Percentiles rank a stretch among this genome's conserved stretches.
These are phyloP conservation scores for Psettodes erumei DNA, from an alignment of 2,113 vertebrate species.

Conservation along the genomic window DNA sequence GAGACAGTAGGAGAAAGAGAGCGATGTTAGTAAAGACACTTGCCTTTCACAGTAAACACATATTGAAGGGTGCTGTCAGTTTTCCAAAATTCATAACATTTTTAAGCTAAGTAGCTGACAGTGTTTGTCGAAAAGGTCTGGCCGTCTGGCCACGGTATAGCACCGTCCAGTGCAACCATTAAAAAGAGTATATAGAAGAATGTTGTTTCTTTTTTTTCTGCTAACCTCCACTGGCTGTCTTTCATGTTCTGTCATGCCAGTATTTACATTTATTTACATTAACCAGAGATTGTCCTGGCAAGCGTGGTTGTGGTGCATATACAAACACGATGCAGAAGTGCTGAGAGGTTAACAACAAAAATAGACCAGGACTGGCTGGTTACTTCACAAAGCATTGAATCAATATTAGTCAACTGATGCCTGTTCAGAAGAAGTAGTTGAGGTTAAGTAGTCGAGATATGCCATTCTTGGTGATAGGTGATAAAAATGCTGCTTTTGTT, in stretches of 20 bases:
- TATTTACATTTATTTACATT: too few relatives aligned
- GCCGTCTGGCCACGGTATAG: not conserved
- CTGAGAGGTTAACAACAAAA: not conserved
- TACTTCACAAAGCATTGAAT: not conserved
- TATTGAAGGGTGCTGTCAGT: conserved; percentile 8
- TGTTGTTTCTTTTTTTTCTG: not conserved
- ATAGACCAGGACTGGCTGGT: not conserved
- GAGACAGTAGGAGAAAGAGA: not conserved
- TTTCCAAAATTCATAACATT: conserved; percentile 30
- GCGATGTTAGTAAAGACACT: conserved; percentile 22
- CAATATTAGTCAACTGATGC: not conserved
- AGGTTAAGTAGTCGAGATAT: not conserved
- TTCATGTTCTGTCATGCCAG: not conserved
- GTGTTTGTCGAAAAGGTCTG: not conserved
- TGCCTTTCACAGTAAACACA: conserved; percentile 33
- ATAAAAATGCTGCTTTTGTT: not conserved
- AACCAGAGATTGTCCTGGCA: not conserved
- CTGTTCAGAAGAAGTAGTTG: not conserved
- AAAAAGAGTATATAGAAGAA: not conserved
- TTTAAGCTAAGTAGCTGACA: conserved; percentile 20
- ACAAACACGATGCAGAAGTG: not conserved
- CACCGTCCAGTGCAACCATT: not conserved
- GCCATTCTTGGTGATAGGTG: not conserved
- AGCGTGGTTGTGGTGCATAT: not conserved
- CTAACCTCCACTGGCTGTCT: not conserved